phyloP scores from a whole-genome alignment of 2,888 invertebrate species.

The Drosophila paramelanica region DNA sequence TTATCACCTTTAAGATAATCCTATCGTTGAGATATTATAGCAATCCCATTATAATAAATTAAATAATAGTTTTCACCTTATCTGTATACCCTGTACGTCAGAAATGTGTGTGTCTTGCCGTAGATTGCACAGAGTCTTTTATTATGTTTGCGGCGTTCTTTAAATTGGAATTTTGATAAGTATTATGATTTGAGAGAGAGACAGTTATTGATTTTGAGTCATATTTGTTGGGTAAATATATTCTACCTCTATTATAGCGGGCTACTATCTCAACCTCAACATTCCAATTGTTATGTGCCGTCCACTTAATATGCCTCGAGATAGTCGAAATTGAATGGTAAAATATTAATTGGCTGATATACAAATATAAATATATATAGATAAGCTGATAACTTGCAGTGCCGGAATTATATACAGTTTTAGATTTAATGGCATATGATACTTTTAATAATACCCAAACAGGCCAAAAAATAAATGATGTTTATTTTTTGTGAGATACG shows the following conservation, averaged over 20 bases:
- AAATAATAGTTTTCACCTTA: background rate
- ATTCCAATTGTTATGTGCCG: background rate
- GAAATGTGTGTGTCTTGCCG: too few species aligned
- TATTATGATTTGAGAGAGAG: background rate
- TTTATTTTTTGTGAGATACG: conserved; percentile 13
- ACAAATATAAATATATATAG: background rate
- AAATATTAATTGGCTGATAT: background rate
- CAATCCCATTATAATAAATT: background rate
- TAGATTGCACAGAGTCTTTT: too few species aligned
- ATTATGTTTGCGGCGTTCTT: too few species aligned
- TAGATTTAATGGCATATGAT: conserved; percentile 3
- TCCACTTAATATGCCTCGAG: too few species aligned
- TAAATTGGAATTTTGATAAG: background rate
- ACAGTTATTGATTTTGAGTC: background rate
- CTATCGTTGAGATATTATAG: background rate
- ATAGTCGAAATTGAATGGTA: too few species aligned
- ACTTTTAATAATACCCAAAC: background rate
- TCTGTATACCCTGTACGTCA: background rate
- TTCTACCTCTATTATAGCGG: too few species aligned
- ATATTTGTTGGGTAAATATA: too few species aligned
- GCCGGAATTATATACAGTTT: background rate
- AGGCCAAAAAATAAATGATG: background rate
- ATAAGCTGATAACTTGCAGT: background rate
- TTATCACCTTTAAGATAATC: background rate
- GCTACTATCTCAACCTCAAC: too few species aligned